phyloP scores from a whole-genome alignment of 2,888 invertebrate species.

The Agriopis marginaria region DNA sequence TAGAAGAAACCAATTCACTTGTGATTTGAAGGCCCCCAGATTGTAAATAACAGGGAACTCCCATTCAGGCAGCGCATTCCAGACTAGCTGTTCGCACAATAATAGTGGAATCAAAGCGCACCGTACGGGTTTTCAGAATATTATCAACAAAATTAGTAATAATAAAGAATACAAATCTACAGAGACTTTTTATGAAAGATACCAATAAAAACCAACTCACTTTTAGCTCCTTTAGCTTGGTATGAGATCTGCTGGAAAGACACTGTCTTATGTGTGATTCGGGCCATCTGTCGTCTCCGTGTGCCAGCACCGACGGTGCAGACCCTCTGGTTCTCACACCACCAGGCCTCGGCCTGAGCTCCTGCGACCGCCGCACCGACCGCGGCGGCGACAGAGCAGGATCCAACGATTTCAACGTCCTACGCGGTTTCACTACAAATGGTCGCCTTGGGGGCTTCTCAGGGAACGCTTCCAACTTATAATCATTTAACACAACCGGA shows the following conservation, averaged over 20 bases:
- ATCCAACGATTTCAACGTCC: constrained; percentile 72
- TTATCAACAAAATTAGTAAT: background rate
- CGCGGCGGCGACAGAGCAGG: constrained; percentile 63
- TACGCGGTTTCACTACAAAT: constrained; percentile 70
- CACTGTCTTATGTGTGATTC: constrained; percentile 63
- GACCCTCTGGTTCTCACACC: constrained; percentile 58
- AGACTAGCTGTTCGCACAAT: too few species aligned
- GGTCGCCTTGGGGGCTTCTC: constrained; percentile 55
- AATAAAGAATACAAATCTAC: background rate
- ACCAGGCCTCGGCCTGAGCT: constrained; percentile 44
- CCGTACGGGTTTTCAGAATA: too few species aligned
- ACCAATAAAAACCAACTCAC: constrained; percentile 48
- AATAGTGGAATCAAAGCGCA: too few species aligned
- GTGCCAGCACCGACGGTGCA: constrained; percentile 59
- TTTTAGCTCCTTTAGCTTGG: constrained; percentile 72
- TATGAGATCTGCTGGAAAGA: constrained; percentile 70
- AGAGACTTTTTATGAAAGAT: too few species aligned
- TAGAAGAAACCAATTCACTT: too few species aligned
- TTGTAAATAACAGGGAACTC: too few species aligned
- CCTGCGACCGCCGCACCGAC: constrained; percentile 44
- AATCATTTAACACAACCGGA: constrained; percentile 73
- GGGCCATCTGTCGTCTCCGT: constrained; percentile 59
- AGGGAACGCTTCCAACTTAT: constrained; percentile 54
- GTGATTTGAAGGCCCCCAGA: too few species aligned
- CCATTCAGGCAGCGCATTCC: too few species aligned